Base-by-base conservation (phyloP, 1,140 invertebrate genomes). In the Drosophila carrolli region DNA sequence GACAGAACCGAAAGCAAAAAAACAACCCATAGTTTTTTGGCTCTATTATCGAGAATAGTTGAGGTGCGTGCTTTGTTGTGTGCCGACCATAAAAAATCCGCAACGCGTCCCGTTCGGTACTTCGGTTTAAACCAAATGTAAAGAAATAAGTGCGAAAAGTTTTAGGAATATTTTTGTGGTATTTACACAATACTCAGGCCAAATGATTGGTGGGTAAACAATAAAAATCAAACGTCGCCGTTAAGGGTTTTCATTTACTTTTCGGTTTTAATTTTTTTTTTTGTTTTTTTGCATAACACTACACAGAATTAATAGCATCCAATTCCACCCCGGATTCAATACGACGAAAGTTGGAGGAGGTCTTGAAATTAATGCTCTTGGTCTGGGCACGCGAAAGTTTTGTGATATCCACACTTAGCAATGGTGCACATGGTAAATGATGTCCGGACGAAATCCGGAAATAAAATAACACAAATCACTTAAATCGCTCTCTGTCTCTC, bases 381-480 rank as follows among this genome's bases (percentile, higher is more conserved):
- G 94, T 97, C n/a, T 96, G 96, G 96, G 96, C 95, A 91, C 94
- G 94, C 73, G 95, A 96, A 90, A 94, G 94, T 76, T 94, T 95
- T 91, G 95, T 95, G 16, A 93, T 96, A 73, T 94, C 93, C 68
- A 93, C 94, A 74, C 92, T 95, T 47, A 93, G 94, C 83, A 74
- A 93, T 40, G 93, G 94, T 92, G 92, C 92, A 62, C 93, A 93
- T 91, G 95, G 94, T 95, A 95, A 72, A 71, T 19, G 29, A 57
- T 68, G 67, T 58, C 50, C 68, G 68, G 73, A 44, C 40, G 43
- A 37, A 29, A 54, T 79, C 59, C 83, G 75, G 79, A 89, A 89
- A 86, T 86, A 86, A 83, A 88, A 86, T 43, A 75, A 59, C 66
- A 86, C 62, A 88, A 86, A 86, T 86, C 83, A 81, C 51, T 60